Conservation (phyloP, 1,140 invertebrate genomes). For the Olivierus martensii region DNA sequence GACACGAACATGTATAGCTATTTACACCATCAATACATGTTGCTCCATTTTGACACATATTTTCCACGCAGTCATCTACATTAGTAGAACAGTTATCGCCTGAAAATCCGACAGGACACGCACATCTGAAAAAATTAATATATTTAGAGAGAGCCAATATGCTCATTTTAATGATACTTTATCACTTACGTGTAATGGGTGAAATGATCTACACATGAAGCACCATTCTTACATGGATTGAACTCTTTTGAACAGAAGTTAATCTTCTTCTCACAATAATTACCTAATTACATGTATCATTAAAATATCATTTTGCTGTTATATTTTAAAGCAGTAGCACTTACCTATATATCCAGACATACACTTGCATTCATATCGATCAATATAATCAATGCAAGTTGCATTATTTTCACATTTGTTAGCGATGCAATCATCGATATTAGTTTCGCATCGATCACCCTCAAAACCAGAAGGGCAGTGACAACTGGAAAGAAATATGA, state of each 20-base stretch:
- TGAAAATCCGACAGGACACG: slow-evolving; percentile 62
- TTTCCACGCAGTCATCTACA: slow-evolving; percentile 78
- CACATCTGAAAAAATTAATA: slow-evolving; percentile 58
- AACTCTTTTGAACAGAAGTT: slow-evolving; percentile 77
- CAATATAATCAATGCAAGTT: slow-evolving; percentile 67
- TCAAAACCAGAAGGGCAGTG: slow-evolving; percentile 67
- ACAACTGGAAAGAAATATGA: slow-evolving; percentile 42
- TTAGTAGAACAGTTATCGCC: slow-evolving; percentile 86
- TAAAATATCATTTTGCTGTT: too few species aligned
- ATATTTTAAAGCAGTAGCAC: too few species aligned
- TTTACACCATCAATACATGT: slow-evolving; percentile 84
- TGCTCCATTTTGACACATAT: slow-evolving; percentile 87
- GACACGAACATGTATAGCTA: slow-evolving; percentile 84
- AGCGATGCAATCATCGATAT: slow-evolving; percentile 71
- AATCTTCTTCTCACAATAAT: slow-evolving; percentile 82
- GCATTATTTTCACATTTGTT: slow-evolving; percentile 80
- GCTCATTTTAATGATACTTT: too few species aligned
- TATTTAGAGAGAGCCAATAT: slow-evolving; percentile 41
- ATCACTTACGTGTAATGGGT: slow-evolving; percentile 62
- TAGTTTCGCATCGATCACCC: slow-evolving; percentile 77
- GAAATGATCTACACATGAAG: slow-evolving; percentile 67
- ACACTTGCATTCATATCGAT: slow-evolving; percentile 71
- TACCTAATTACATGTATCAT: too few species aligned
- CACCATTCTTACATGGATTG: slow-evolving; percentile 86
- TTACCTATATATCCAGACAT: slow-evolving; percentile 63